These are phyloP conservation scores for Upupa epops DNA, from an alignment of 2,113 vertebrate species.

Conservation along the genomic window DNA sequence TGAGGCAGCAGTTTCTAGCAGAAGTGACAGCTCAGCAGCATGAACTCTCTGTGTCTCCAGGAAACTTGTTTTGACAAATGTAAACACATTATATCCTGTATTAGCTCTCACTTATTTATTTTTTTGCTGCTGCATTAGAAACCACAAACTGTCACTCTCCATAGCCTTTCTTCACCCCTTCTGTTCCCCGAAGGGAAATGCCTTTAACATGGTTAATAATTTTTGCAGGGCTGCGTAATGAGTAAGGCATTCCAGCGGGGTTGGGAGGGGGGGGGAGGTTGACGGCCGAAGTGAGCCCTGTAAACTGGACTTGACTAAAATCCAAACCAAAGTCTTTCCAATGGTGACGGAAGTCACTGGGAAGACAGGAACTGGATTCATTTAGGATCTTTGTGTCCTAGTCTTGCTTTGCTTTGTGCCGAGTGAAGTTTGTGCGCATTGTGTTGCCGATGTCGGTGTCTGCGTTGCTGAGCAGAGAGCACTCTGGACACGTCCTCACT, in stretches of 20 bases:
- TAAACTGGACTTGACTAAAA: conserved; percentile 58
- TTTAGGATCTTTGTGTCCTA: background rate
- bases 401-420: background rate
- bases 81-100: conserved; percentile 71
- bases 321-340: conserved; percentile 49
- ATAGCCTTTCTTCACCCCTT: conserved; percentile 60
- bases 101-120: conserved; percentile 53
- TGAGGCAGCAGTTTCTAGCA: conserved; percentile 88
- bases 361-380: conserved; percentile 11
- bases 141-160: conserved; percentile 64
- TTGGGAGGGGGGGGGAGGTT: background rate
- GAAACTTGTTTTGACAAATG: conserved; percentile 78
- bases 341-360: background rate
- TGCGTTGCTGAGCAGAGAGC: background rate
- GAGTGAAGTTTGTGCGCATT: background rate
- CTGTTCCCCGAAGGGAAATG: conserved; percentile 64
- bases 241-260: background rate
- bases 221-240: conserved; percentile 34
- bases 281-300: conserved; percentile 7
- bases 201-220: conserved; percentile 54
- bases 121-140: conserved; percentile 57
- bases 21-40: conserved; percentile 69
- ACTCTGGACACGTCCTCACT: background rate
- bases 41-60: conserved; percentile 76
- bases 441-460: fast-evolving